Evolutionary conservation across 2,888 invertebrate genomes (phyloP).

Genomic region (Acanthosepion esculentum): DNA sequence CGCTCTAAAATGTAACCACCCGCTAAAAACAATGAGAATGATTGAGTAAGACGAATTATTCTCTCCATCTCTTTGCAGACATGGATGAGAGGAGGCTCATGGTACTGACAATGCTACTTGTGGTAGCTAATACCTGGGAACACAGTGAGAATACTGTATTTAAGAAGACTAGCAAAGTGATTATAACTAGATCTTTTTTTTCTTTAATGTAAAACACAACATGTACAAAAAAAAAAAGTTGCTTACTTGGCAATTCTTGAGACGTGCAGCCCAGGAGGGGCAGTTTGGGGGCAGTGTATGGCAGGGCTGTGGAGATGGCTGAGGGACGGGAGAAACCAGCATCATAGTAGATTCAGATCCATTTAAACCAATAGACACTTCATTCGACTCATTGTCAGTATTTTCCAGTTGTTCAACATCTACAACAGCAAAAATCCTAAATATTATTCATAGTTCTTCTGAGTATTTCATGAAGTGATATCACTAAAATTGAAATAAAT

Average conservation of each 20-base stretch:
- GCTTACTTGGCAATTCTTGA: slow-evolving; percentile 72
- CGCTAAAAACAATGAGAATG: too few species aligned
- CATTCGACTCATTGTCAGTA: slow-evolving; percentile 19
- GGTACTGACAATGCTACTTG: too few species aligned
- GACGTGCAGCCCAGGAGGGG: slow-evolving; percentile 71
- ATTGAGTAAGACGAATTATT: too few species aligned
- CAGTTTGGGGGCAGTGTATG: slow-evolving; percentile 64
- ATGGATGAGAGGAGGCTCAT: too few species aligned
- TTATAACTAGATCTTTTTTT: too few species aligned
- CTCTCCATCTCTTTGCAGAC: too few species aligned
- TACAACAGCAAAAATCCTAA: neutral
- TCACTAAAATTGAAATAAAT: neutral
- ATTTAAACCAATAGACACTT: neutral
- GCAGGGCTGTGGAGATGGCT: neutral
- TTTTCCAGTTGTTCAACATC: slow-evolving; percentile 36
- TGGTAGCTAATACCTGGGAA: too few species aligned
- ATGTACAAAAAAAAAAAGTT: neutral
- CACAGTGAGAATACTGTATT: too few species aligned
- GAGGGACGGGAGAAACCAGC: slow-evolving; percentile 24
- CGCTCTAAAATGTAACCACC: too few species aligned
- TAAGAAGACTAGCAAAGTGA: too few species aligned
- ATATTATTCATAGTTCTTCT: too few species aligned
- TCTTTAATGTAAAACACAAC: too few species aligned
- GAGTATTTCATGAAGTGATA: neutral
- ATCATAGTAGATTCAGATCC: slow-evolving; percentile 17